These are phyloP conservation scores for Ptychochromis oligacanthus DNA, from an alignment of 2,113 vertebrate genomes.

Conservation along the genomic window DNA sequence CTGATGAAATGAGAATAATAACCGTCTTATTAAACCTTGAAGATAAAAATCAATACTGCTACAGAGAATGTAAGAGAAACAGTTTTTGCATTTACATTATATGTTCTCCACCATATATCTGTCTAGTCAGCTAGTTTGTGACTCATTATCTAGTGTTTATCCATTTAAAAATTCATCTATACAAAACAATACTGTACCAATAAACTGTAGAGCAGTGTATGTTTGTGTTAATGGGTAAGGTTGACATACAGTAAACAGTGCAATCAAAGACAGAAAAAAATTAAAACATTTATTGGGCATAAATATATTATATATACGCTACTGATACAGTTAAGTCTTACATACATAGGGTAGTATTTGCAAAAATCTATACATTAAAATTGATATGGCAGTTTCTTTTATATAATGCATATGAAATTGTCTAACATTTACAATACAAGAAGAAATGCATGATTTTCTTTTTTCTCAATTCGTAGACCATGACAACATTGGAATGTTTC, in stretches of 20 bases:
- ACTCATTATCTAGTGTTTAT: background rate
- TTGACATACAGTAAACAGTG: slow-evolving; percentile 38
- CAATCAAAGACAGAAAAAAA: slow-evolving; percentile 83
- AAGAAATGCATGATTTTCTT: slow-evolving; percentile 89
- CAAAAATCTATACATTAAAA: slow-evolving; percentile 99
- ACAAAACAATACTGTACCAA: background rate
- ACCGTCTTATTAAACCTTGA: background rate
- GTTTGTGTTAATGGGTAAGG: background rate
- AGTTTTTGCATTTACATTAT: background rate
- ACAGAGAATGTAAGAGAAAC: background rate
- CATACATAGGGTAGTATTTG: slow-evolving; percentile 99
- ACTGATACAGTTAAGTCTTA: slow-evolving; percentile 99
- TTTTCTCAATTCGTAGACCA: slow-evolving; percentile 77
- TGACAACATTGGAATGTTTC: slow-evolving; percentile 99
- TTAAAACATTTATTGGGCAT: slow-evolving; percentile 99
- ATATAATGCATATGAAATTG: slow-evolving; percentile 99
- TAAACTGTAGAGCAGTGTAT: background rate
- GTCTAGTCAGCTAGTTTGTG: background rate
- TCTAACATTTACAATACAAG: slow-evolving; percentile 99
- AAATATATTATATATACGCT: slow-evolving; percentile 99
- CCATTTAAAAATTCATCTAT: too few relatives aligned
- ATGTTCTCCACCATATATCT: background rate
- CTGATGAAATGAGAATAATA: background rate
- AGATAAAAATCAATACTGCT: slow-evolving; percentile 25
- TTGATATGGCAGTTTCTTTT: slow-evolving; percentile 99